A percentile compares a stretch with the other conserved stretches of the same genome.
Evolutionary conservation across 1,140 invertebrate species (phyloP).

Genomic region (Dysdera silvatica): DNA sequence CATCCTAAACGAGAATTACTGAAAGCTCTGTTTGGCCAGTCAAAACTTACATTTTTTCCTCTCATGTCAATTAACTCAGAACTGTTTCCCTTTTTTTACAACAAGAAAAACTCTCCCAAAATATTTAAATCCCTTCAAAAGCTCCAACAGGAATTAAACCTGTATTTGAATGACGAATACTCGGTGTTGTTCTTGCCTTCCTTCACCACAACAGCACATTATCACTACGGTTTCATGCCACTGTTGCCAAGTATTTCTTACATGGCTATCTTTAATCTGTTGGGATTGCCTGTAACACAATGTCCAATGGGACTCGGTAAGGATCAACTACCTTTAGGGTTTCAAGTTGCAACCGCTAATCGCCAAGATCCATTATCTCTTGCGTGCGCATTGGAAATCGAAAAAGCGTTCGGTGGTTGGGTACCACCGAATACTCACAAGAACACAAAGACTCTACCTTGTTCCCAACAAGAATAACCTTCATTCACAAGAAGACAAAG

Average conservation of each 20-base stretch:
- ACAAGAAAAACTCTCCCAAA: too few species aligned
- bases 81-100: too few species aligned
- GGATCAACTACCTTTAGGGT: constrained; percentile 44
- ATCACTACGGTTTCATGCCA: constrained; percentile 70
- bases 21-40: too few species aligned
- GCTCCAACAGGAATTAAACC: too few species aligned
- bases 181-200: constrained; percentile 58
- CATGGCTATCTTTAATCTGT: constrained; percentile 49
- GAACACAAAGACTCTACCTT: too few species aligned
- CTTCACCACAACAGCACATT: constrained; percentile 66
- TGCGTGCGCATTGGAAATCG: constrained; percentile 36
- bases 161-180: constrained; percentile 61
- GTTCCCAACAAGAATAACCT: too few species aligned
- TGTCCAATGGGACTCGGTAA: constrained; percentile 43
- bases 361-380: constrained; percentile 36
- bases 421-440: too few species aligned
- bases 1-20: too few species aligned
- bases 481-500: too few species aligned
- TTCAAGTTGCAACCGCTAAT: constrained; percentile 43
- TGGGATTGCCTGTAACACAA: constrained; percentile 45
- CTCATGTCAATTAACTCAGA: too few species aligned
- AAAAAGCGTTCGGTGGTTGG: constrained; percentile 39
- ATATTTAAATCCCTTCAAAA: too few species aligned
- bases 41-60: too few species aligned
- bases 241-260: constrained; percentile 78